phyloP scores from a whole-genome alignment of 1,140 invertebrate species.

The Chrysoperla carnea region DNA sequence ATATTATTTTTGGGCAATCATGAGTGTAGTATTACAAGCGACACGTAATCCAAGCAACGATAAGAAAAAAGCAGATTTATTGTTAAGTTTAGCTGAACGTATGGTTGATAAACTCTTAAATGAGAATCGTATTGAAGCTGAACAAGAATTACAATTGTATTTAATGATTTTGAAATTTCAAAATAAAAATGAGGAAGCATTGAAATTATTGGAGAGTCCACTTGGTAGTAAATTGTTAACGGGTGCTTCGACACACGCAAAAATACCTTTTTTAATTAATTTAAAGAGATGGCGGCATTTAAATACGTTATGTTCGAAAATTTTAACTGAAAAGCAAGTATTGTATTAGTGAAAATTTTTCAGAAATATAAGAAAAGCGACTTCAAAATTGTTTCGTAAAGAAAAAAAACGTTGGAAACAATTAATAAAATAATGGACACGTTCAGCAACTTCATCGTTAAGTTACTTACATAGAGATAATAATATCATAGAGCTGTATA shows the following conservation, averaged over 20 bases:
- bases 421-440: too few species aligned
- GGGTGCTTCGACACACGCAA: conserved; percentile 41
- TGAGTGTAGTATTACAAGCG: conserved; percentile 89
- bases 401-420: too few species aligned
- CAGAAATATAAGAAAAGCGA: background rate
- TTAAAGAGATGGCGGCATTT: conserved; percentile 54
- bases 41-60: conserved; percentile 24
- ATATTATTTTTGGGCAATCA: conserved; percentile 95
- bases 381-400: too few species aligned
- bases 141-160: conserved; percentile 84
- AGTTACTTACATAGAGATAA: too few species aligned
- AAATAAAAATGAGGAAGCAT: conserved; percentile 63
- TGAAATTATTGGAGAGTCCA: conserved; percentile 60
- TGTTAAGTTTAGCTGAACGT: conserved; percentile 68
- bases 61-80: conserved; percentile 36
- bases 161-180: conserved; percentile 77
- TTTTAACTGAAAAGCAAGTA: conserved; percentile 47
- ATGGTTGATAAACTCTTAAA: conserved; percentile 76
- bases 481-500: too few species aligned
- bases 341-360: conserved; percentile 1
- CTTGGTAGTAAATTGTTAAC: conserved; percentile 42
- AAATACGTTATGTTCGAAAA: conserved; percentile 46
- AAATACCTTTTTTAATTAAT: conserved; percentile 53
- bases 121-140: conserved; percentile 79
- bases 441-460: too few species aligned